Conservation (phyloP, 2,888 invertebrate genomes). For the Cerastoderma edule region DNA sequence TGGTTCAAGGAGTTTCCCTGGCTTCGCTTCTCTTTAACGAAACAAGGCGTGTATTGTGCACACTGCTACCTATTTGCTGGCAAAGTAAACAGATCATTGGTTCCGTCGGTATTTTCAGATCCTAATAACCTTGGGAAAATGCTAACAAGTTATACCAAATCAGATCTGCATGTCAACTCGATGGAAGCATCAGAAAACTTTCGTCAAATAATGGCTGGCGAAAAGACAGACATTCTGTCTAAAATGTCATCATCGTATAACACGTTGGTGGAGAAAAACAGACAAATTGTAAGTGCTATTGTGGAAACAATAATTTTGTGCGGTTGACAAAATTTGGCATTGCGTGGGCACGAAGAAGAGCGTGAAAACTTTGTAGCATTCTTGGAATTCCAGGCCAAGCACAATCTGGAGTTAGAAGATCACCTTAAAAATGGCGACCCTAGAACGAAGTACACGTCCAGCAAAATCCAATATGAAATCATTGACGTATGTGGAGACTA, state of each 20-base stretch:
- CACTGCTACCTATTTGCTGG: too few species aligned
- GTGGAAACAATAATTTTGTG: conserved; percentile 38
- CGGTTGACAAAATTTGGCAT: conserved; percentile 30
- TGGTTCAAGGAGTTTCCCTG: too few species aligned
- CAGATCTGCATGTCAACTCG: too few species aligned
- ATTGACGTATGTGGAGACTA: conserved; percentile 21
- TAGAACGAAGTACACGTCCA: neutral
- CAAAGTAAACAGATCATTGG: too few species aligned
- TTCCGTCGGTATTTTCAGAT: too few species aligned
- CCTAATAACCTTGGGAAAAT: too few species aligned
- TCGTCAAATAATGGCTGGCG: conserved; percentile 1
- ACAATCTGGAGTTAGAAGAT: conserved; percentile 20
- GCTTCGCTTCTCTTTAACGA: too few species aligned
- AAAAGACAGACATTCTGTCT: conserved; percentile 8
- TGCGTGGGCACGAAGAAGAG: conserved; percentile 28
- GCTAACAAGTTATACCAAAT: too few species aligned
- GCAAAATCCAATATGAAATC: conserved; percentile 26
- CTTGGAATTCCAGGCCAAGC: conserved; percentile 15
- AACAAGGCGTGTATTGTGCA: too few species aligned
- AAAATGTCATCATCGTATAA: conserved; percentile 11
- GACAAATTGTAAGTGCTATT: conserved; percentile 24
- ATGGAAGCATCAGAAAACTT: conserved; percentile 33
- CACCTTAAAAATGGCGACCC: conserved; percentile 18
- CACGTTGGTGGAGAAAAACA: neutral
- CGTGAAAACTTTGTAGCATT: conserved; percentile 24